Evolutionary conservation across 1,140 invertebrate genomes (phyloP), one percentile per base, ranked within the genome.

Genomic region (Zaprionus nigranus): DNA sequence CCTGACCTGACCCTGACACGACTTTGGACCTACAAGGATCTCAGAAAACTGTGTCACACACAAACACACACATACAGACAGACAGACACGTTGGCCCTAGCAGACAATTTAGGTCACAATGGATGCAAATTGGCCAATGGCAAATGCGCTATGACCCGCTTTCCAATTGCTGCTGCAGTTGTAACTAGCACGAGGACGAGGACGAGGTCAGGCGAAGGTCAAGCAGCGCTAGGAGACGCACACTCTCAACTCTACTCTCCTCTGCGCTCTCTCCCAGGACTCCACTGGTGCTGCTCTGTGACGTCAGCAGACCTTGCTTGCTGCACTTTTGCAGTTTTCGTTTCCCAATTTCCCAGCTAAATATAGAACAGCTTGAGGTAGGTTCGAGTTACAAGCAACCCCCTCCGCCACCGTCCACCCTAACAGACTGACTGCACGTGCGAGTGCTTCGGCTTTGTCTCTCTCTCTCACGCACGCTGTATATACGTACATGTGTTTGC

Each of bases 361-460:
- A 87, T 84, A 87, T 87, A 88, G 85, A 87, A 87, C 78, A 77
- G 54, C 84, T 88, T 88, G 84, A 88, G 84, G 84, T 90, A 88
- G 84, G 84, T 88, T 87, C 81, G 34, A 46, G 64, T 77, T 76
- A 68, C 75, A 77, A 28, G 30, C 30, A 34, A 11, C 30, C 2
- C 30, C 9, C 75, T 83, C 69, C 68, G 65, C 75, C 71, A 58
- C 79, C 80, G 78, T 78, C 75, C 75, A 80, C 72, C 57, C n/a
- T n/a, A n/a, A 51, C 62, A 72, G 79, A 85, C n/a, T 51, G 66
- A 70, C 51, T 63, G 51, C 63, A 24, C 15, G 24, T 53, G 61
- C 34, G 28, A 65, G 28, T 46, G 38, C 38, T 5, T 40, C 38
- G 38, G 38, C 26, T 58, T 11, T 59, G 5, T 58, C 26, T 30